A percentile compares a stretch with the other conserved stretches of the same genome.
Evolutionary conservation across 2,888 invertebrate genomes (phyloP).

Genomic region (Argyresthia goedartella): DNA sequence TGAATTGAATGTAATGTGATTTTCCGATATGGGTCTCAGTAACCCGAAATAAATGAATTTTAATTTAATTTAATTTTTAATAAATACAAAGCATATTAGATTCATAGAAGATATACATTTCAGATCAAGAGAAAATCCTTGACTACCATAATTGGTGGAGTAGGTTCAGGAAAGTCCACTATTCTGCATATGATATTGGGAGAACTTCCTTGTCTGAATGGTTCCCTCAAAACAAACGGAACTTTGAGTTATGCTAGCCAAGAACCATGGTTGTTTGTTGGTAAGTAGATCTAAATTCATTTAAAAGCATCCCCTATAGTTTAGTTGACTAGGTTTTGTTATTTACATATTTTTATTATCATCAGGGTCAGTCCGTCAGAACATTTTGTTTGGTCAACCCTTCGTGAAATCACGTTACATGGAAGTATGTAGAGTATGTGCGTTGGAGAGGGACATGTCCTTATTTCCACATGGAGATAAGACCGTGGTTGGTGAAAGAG

Average conservation of each 20-base stretch:
- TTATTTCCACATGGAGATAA: conserved; percentile 84
- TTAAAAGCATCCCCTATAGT: too few species aligned
- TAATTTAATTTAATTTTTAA: too few species aligned
- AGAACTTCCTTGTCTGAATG: conserved; percentile 78
- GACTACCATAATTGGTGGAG: conserved; percentile 74
- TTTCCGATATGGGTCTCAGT: too few species aligned
- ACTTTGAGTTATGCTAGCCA: conserved; percentile 82
- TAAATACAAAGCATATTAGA: not conserved
- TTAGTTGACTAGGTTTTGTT: too few species aligned
- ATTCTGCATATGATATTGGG: conserved; percentile 77
- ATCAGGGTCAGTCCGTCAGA: conserved; percentile 87
- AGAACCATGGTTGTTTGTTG: conserved; percentile 85
- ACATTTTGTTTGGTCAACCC: conserved; percentile 89
- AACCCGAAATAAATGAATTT: too few species aligned
- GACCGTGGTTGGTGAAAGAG: conserved; percentile 88
- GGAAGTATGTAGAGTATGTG: conserved; percentile 79
- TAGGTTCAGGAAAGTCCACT: conserved; percentile 72
- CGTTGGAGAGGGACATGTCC: conserved; percentile 79
- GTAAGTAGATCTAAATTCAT: conserved; percentile 31
- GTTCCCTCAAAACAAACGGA: conserved; percentile 74
- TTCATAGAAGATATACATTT: not conserved
- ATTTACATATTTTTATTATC: too few species aligned
- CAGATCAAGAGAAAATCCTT: conserved; percentile 33
- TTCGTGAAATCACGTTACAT: conserved; percentile 72
- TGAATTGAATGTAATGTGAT: too few species aligned